Evolutionary conservation across 2,888 invertebrate genomes (phyloP).

Genomic region (Dermolepida albohirtum): DNA sequence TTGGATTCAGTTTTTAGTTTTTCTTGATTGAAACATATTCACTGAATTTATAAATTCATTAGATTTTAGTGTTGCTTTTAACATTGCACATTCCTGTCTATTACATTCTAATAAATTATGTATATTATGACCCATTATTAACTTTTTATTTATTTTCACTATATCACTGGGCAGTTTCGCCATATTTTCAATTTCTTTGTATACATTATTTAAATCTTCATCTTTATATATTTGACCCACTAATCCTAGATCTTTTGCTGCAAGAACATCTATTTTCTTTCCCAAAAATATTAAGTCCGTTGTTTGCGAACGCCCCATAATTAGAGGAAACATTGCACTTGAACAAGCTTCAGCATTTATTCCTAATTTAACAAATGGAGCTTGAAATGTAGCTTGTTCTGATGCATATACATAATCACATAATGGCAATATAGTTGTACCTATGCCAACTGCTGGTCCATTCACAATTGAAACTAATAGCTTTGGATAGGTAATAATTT

Average conservation of each 20-base stretch:
- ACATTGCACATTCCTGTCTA: conserved; percentile 74
- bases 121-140: conserved; percentile 73
- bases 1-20: conserved; percentile 54
- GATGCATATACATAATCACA: conserved; percentile 91
- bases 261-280: conserved; percentile 80
- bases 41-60: conserved; percentile 75
- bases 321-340: conserved; percentile 83
- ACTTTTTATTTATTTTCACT: conserved; percentile 76
- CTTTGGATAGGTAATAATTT: conserved; percentile 90
- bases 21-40: conserved; percentile 65
- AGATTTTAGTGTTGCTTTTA: conserved; percentile 74
- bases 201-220: conserved; percentile 68
- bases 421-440: conserved; percentile 84
- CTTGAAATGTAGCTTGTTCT: conserved; percentile 87
- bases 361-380: conserved; percentile 89
- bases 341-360: conserved; percentile 92
- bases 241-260: conserved; percentile 83
- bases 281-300: conserved; percentile 69
- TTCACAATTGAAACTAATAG: conserved; percentile 88
- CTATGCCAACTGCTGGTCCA: conserved; percentile 94
- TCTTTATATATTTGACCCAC: conserved; percentile 82
- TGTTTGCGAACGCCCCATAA: conserved; percentile 87
- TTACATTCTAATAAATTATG: conserved; percentile 75
- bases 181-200: conserved; percentile 71
- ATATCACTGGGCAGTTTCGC: conserved; percentile 70